phyloP scores from a whole-genome alignment of 2,888 invertebrate genomes.

The Ferrisia virgata region DNA sequence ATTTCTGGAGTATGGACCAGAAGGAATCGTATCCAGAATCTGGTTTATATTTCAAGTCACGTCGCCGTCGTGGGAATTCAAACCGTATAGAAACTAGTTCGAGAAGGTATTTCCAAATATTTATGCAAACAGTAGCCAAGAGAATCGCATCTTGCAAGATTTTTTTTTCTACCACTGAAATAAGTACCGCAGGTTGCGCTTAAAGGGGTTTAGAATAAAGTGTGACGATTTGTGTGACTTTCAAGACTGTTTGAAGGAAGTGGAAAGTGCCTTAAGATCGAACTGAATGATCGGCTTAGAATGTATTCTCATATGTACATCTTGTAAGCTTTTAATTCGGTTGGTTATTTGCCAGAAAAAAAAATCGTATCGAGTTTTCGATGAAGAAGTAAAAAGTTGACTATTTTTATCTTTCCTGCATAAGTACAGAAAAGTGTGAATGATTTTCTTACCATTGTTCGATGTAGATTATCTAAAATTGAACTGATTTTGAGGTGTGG shows the following conservation, averaged over 20 bases:
- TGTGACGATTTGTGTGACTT: not conserved
- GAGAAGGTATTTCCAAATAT: slow-evolving; percentile 15
- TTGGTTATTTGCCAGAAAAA: too few species aligned
- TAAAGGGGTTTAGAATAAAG: not conserved
- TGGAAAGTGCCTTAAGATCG: not conserved
- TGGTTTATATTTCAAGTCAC: slow-evolving; percentile 15
- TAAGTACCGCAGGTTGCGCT: not conserved
- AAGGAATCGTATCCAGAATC: not conserved
- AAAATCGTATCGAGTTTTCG: too few species aligned
- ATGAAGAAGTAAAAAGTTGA: too few species aligned
- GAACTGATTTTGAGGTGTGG: too few species aligned
- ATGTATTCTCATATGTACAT: too few species aligned
- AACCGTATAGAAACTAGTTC: slow-evolving; percentile 5
- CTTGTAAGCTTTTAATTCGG: too few species aligned
- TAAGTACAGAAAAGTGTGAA: too few species aligned
- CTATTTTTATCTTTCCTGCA: too few species aligned
- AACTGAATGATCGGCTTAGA: not conserved
- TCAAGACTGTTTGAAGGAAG: not conserved
- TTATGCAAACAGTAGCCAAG: not conserved
- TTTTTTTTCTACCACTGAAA: not conserved
- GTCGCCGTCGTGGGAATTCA: slow-evolving; percentile 14
- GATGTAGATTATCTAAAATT: too few species aligned
- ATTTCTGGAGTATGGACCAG: not conserved
- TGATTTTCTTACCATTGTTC: too few species aligned
- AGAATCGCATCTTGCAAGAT: not conserved